phyloP scores from a whole-genome alignment of 2,797 vertebrate species.

The Loris lydekkerianus region DNA sequence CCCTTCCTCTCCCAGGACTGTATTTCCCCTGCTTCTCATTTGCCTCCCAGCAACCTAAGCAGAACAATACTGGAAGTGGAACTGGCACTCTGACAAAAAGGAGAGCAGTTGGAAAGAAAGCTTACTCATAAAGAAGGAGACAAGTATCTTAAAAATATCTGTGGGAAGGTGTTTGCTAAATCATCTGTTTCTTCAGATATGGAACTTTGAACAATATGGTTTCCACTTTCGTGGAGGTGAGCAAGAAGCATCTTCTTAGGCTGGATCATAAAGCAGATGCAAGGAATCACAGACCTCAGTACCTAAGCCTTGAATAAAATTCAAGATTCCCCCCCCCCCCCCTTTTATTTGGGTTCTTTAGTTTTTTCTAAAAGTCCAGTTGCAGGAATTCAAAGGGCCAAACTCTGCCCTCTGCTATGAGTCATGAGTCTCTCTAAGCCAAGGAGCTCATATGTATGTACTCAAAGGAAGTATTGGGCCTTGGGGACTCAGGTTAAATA shows the following conservation, averaged over 20 bases:
- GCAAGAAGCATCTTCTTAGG: constrained; percentile 80
- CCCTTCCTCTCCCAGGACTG: constrained; percentile 86
- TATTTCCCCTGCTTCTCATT: constrained; percentile 86
- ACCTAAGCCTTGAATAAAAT: constrained; percentile 82
- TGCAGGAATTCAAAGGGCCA: constrained; percentile 76
- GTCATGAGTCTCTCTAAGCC: constrained; percentile 77
- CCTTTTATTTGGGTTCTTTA: not conserved
- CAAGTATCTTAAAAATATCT: constrained; percentile 75
- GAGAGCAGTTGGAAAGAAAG: constrained; percentile 89
- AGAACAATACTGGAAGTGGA: constrained; percentile 86
- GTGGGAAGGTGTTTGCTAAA: constrained; percentile 87
- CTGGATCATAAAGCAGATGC: constrained; percentile 82
- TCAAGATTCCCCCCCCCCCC: not conserved
- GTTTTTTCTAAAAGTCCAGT: constrained; percentile 58
- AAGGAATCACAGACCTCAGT: constrained; percentile 83
- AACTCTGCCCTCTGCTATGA: constrained; percentile 75
- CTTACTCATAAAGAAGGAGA: constrained; percentile 86
- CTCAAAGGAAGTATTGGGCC: constrained; percentile 78
- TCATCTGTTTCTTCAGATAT: constrained; percentile 88
- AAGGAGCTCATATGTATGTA: constrained; percentile 72
- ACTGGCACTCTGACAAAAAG: constrained; percentile 88
- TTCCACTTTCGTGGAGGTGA: constrained; percentile 81
- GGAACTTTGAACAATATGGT: constrained; percentile 82
- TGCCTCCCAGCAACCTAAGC: constrained; percentile 86
- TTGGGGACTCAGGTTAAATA: constrained; percentile 78